These are phyloP conservation scores for Rhysida immarginata DNA, from an alignment of 1,140 invertebrate genomes.

Conservation along the genomic window DNA sequence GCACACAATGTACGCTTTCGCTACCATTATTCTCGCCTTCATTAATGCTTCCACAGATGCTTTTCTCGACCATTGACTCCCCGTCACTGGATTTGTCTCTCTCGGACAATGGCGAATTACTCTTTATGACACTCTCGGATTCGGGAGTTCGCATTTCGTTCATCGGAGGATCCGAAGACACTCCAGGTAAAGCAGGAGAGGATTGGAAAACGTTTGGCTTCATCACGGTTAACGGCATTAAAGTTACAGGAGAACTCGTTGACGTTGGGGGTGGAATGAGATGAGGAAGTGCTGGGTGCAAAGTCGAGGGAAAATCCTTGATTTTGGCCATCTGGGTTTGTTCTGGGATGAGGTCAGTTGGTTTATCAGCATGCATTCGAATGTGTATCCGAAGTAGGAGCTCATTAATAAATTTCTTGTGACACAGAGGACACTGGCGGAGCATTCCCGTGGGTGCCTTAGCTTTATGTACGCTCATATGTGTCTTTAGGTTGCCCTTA, in stretches of 20 bases:
- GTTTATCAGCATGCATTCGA: slow-evolving; percentile 75
- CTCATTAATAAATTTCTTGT: slow-evolving; percentile 92
- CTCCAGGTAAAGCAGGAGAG: slow-evolving; percentile 27
- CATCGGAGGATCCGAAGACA: slow-evolving; percentile 7
- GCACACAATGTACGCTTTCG: slow-evolving; percentile 34
- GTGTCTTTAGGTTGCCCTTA: slow-evolving; percentile 96
- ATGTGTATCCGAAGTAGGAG: slow-evolving; percentile 91
- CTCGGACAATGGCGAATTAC: slow-evolving; percentile 3
- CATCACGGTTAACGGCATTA: slow-evolving; percentile 11
- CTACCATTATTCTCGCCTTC: slow-evolving; percentile 41
- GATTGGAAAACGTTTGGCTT: slow-evolving; percentile 26
- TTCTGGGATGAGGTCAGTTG: slow-evolving; percentile 66
- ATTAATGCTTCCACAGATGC: too few species aligned
- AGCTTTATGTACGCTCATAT: slow-evolving; percentile 95
- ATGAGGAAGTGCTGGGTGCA: slow-evolving; percentile 2
- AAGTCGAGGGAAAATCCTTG: slow-evolving; percentile 44
- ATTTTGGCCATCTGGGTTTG: slow-evolving; percentile 71
- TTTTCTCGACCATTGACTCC: not conserved
- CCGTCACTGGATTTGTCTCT: slow-evolving; percentile 3
- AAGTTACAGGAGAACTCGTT: not conserved
- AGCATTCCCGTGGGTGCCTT: slow-evolving; percentile 80
- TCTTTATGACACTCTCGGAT: slow-evolving; percentile 5
- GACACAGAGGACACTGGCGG: slow-evolving; percentile 95
- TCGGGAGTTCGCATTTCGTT: slow-evolving; percentile 5
- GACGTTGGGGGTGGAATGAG: slow-evolving; percentile 20